Conservation (phyloP, 2,888 invertebrate genomes). For the Trichopria drosophilae region DNA sequence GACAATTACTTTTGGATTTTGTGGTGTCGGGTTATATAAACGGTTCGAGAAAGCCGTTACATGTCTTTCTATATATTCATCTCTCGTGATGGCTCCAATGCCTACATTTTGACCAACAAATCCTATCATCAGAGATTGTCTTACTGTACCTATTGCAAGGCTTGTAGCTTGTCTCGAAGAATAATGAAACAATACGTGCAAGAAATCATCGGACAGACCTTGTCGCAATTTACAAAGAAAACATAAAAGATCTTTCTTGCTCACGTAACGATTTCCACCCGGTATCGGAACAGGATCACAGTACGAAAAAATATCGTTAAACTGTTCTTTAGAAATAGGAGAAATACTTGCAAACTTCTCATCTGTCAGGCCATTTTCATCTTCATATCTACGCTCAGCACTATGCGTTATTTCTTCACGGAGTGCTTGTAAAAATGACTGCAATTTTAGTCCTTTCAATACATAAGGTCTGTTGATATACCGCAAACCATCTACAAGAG, state of each 20-base stretch:
- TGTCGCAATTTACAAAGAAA: slow-evolving; percentile 9
- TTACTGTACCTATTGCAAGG: slow-evolving; percentile 3
- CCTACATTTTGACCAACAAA: slow-evolving; percentile 7
- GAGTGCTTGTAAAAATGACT: slow-evolving; percentile 2
- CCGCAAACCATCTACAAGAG: background rate
- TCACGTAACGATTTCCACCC: background rate
- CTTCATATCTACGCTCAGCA: background rate
- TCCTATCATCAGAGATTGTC: slow-evolving; percentile 2
- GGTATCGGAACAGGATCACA: slow-evolving; percentile 5
- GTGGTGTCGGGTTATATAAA: slow-evolving; percentile 3
- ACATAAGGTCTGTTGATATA: slow-evolving; percentile 2
- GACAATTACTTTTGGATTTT: slow-evolving; percentile 4
- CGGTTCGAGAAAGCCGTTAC: no score
- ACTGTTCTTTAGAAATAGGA: slow-evolving; percentile 10
- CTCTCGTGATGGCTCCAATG: background rate
- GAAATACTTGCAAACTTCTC: no score
- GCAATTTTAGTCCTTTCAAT: background rate
- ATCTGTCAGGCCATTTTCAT: no score
- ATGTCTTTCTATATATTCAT: no score
- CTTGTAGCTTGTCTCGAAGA: slow-evolving; percentile 11
- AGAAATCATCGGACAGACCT: slow-evolving; percentile 1
- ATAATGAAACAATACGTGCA: slow-evolving; percentile 8
- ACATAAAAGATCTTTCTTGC: background rate
- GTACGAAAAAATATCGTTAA: background rate
- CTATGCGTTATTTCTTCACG: slow-evolving; percentile 4